A percentile compares a stretch with the other conserved stretches of the same genome.
Evolutionary conservation across 2,113 vertebrate genomes (phyloP).

Genomic region (Apteryx owenii): DNA sequence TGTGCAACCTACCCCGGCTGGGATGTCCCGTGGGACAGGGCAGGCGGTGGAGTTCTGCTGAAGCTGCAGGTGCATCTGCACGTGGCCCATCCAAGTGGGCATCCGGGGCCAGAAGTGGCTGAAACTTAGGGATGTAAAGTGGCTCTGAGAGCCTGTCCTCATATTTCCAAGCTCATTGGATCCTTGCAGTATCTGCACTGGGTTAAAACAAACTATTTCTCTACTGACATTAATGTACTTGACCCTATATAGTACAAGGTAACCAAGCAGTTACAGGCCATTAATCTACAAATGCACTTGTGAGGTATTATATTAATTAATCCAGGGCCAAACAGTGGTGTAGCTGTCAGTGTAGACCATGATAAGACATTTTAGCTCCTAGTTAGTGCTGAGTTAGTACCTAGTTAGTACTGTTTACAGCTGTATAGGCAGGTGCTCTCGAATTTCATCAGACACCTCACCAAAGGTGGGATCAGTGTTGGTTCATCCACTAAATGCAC

Average conservation of each 20-base stretch:
- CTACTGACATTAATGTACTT: neutral
- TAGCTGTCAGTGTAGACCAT: neutral
- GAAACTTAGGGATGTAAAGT: neutral
- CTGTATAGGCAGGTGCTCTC: neutral
- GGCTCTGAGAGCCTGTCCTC: neutral
- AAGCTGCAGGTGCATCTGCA: no score
- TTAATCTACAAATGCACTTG: slow-evolving; percentile 35
- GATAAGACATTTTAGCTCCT: neutral
- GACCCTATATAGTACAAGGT: slow-evolving; percentile 2
- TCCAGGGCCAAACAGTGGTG: neutral
- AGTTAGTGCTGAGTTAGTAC: neutral
- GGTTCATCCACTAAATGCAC: neutral
- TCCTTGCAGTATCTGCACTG: neutral
- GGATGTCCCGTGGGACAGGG: no score
- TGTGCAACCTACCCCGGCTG: rapidly evolving
- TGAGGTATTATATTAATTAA: neutral
- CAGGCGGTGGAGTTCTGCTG: no score
- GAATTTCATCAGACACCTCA: rapidly evolving
- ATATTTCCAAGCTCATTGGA: neutral
- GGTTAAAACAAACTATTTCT: neutral
- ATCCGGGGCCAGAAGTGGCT: rapidly evolving
- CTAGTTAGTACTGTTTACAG: neutral
- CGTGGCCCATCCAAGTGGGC: no score
- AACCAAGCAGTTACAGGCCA: slow-evolving; percentile 2
- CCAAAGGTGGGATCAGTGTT: neutral